Evolutionary conservation across 1,140 invertebrate species (phyloP).

Genomic region (Trachymyrmex septentrionalis): DNA sequence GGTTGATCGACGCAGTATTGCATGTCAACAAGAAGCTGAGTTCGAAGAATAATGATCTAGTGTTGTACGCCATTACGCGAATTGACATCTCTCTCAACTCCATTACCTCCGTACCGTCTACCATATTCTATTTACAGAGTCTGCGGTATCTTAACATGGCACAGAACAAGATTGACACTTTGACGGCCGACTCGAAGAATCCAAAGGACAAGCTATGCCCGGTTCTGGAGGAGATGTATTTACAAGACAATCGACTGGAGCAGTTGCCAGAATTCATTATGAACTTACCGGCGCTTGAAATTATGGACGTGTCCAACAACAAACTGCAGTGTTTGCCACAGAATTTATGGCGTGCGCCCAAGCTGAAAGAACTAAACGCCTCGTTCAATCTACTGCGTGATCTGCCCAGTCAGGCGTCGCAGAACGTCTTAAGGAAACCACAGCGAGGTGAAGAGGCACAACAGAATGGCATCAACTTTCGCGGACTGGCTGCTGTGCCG

Average conservation of each 20-base stretch:
- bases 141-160: conserved; percentile 93
- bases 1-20: conserved; percentile 94
- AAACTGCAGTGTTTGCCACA: conserved; percentile 95
- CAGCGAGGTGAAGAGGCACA: conserved; percentile 78
- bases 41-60: conserved; percentile 90
- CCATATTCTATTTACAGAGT: conserved; percentile 92
- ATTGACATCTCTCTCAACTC: conserved; percentile 97
- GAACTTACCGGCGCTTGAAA: conserved; percentile 92
- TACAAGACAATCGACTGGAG: conserved; percentile 95
- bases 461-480: conserved; percentile 79
- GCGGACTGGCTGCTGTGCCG: conserved; percentile 79
- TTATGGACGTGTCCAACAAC: conserved; percentile 97
- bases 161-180: conserved; percentile 90
- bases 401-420: conserved; percentile 89
- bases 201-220: conserved; percentile 88
- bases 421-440: conserved; percentile 78
- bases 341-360: conserved; percentile 96
- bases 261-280: conserved; percentile 93
- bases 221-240: conserved; percentile 95
- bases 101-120: conserved; percentile 92
- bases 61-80: conserved; percentile 96
- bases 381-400: conserved; percentile 96
- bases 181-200: conserved; percentile 86
- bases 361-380: conserved; percentile 95
- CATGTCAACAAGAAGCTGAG: conserved; percentile 95